phyloP scores from a whole-genome alignment of 35 echinoderm and acorn worm species.

The Apostichopus californicus region DNA sequence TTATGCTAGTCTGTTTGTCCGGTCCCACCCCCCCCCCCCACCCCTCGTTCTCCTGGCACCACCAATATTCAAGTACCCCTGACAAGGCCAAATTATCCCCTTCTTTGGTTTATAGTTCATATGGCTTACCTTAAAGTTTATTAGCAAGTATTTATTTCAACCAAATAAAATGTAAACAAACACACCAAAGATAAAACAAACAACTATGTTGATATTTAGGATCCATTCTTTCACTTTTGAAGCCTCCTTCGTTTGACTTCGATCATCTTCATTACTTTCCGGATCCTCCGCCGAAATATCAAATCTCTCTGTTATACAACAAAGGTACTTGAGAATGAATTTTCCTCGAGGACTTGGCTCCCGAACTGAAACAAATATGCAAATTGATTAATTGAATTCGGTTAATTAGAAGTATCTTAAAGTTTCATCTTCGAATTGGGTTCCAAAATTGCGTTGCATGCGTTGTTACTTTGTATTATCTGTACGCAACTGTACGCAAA shows the following conservation, averaged over 20 bases:
- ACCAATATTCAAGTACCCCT: too few relatives aligned
- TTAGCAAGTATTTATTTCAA: not conserved
- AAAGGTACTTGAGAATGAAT: not conserved
- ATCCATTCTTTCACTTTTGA: not conserved
- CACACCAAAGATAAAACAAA: conserved; percentile 12
- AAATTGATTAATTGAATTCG: not conserved
- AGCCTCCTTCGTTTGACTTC: not conserved
- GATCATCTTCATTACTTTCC: not conserved
- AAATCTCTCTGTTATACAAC: conserved; percentile 16
- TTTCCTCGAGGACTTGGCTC: not conserved
- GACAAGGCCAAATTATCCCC: too few relatives aligned
- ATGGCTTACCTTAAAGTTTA: too few relatives aligned
- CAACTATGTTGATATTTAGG: not conserved
- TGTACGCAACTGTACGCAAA: too few relatives aligned
- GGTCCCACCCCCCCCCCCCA: too few relatives aligned
- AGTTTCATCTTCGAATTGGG: not conserved
- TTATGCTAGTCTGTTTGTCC: too few relatives aligned
- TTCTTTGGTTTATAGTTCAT: too few relatives aligned
- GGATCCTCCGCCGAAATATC: not conserved
- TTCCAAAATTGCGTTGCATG: not conserved
- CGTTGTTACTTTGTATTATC: too few relatives aligned
- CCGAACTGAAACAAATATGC: not conserved
- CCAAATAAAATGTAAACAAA: conserved; percentile 6
- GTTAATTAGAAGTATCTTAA: not conserved
- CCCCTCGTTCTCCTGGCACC: too few relatives aligned